Base-by-base conservation (phyloP, 2,888 invertebrate genomes). In the Sisyra nigra region DNA sequence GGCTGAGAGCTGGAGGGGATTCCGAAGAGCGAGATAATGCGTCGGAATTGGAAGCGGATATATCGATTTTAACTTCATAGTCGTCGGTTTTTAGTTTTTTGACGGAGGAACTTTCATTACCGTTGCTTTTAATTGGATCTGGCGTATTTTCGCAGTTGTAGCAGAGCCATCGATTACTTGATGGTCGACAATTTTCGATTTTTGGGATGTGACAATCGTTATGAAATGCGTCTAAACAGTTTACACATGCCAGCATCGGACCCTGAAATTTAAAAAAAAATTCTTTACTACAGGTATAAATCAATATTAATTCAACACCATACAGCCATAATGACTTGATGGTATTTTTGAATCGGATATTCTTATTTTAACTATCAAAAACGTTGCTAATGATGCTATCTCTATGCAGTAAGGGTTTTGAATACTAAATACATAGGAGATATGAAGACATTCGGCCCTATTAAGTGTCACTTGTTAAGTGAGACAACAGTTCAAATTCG, bases 181-280 rank as follows among this genome's bases (percentile, higher is more conserved):
- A 67, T 56, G 73, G 72, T 35, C 62, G 54, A 48, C 68, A 67
- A 46, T 71, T 72, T 3, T 66, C 61, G 47, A 82, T 68, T 35
- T 71, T 69, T 3, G 89, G 87, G 30, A 72, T 65, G 54, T 89
- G 91, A 55, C 91, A 92, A 29, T 70, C 65, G 47, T 79, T 71
- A 59, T 92, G 92, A 57, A 84, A 92, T 3, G 81, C 81, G 59
- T 88, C 85, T 36, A 84, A 82, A 59, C 92, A 92, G 29, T 75
- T 73, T 51, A 78, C 79, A 62, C 92, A 91, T 35, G 85, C 82
- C 30, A 83, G 69, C 53, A 88, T 62, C 19, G 72, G 67, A 44
- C 78, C 80, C 80, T 82, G 60, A 40, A 64, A n/a, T n/a, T 65
- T 42, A 42, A 33, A 24, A 42, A 15, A 35, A 39, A 29, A 24